Conservation (phyloP, 1,140 invertebrate genomes). For the Apis dorsata region DNA sequence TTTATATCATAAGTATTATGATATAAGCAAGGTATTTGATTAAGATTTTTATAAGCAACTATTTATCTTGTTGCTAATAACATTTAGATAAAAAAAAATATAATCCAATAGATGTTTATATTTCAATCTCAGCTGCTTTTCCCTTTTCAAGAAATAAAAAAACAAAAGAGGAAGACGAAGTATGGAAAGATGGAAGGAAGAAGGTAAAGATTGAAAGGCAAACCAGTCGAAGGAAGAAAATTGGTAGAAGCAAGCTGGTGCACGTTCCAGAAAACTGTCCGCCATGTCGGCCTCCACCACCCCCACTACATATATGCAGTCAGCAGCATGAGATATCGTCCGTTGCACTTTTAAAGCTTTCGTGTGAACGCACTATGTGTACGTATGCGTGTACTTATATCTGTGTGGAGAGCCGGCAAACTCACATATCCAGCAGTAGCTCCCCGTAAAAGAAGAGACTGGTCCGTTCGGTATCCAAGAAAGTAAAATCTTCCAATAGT, state of each 20-base stretch:
- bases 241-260: slow-evolving; percentile 37
- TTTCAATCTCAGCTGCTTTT: slow-evolving; percentile 54
- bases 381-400: no score
- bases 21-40: not conserved
- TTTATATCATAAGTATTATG: not conserved
- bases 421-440: not conserved
- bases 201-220: slow-evolving; percentile 29
- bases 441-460: slow-evolving; percentile 24
- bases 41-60: not conserved
- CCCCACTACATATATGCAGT: slow-evolving; percentile 49
- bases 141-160: slow-evolving; percentile 52
- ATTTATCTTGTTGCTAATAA: not conserved
- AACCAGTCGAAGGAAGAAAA: slow-evolving; percentile 45
- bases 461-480: slow-evolving; percentile 19
- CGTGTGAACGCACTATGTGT: slow-evolving; percentile 28
- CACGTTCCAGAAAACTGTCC: slow-evolving; percentile 66
- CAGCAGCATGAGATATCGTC: slow-evolving; percentile 56
- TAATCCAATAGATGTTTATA: slow-evolving; percentile 39
- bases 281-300: slow-evolving; percentile 55
- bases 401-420: not conserved
- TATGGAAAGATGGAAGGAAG: slow-evolving; percentile 10
- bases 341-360: slow-evolving; percentile 66
- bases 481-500: slow-evolving; percentile 48
- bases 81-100: not conserved
- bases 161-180: not conserved